phyloP scores from a whole-genome alignment of 2,888 invertebrate genomes.

The Liodrosophila aerea region DNA sequence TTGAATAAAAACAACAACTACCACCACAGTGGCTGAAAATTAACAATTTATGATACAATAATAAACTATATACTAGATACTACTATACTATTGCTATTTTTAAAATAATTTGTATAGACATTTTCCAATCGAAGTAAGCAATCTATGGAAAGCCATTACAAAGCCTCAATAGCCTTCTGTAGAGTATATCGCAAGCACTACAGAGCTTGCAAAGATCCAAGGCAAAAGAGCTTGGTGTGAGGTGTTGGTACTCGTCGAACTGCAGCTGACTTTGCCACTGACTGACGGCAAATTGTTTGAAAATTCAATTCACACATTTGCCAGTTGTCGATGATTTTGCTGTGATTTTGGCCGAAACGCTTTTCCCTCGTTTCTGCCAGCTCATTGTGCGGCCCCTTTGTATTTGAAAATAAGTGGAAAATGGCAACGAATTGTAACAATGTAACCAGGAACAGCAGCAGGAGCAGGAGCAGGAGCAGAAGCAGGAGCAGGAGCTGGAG shows the following conservation, averaged over 20 bases:
- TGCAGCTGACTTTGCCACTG: slow-evolving; percentile 48
- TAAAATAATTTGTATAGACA: too few species aligned
- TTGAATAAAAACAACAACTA: too few species aligned
- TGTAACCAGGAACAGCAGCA: slow-evolving; percentile 33
- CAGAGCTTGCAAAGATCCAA: not conserved
- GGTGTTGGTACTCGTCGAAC: not conserved
- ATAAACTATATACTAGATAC: too few species aligned
- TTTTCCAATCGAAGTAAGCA: too few species aligned
- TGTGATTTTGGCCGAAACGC: slow-evolving; percentile 65
- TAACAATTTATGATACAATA: too few species aligned
- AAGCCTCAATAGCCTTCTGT: too few species aligned
- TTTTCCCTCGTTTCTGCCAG: slow-evolving; percentile 31
- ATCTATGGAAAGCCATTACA: too few species aligned
- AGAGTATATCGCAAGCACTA: not conserved
- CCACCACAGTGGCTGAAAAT: too few species aligned
- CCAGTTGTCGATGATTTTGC: slow-evolving; percentile 77
- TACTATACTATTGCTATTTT: too few species aligned
- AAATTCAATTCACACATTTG: slow-evolving; percentile 81
- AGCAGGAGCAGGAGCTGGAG: too few species aligned
- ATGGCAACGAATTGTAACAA: slow-evolving; percentile 76
- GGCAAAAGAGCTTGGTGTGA: not conserved
- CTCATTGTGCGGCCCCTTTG: slow-evolving; percentile 41
- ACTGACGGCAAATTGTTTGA: slow-evolving; percentile 73
- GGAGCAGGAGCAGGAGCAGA: too few species aligned
- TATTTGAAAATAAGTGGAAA: slow-evolving; percentile 74